phyloP scores from a whole-genome alignment of 2,113 vertebrate genomes.

The Gnathonemus longibarbis region DNA sequence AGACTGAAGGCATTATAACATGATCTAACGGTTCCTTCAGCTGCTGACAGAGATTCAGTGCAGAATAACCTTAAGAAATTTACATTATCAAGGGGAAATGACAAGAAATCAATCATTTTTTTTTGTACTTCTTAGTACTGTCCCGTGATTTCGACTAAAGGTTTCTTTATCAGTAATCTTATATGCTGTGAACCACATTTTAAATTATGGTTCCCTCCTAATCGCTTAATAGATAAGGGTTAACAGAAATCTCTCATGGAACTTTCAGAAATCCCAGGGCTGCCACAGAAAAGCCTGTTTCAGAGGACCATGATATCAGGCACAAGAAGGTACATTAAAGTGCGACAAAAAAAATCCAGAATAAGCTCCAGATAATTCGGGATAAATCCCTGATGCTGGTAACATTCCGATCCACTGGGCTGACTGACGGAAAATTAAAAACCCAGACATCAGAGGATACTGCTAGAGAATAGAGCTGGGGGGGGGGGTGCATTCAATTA shows the following conservation, averaged over 20 bases:
- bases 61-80: not conserved
- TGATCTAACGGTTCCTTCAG: not conserved
- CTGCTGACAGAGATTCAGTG: not conserved
- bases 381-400: constrained; percentile 23
- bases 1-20: not conserved
- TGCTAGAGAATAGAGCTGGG: constrained; percentile 23
- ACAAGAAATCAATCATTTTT: not conserved
- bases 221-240: not conserved
- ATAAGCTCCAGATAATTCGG: constrained; percentile 30
- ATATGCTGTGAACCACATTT: not conserved
- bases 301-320: not conserved
- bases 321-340: constrained; percentile 27
- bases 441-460: constrained; percentile 37
- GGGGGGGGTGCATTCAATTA: constrained; percentile 30
- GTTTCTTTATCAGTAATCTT: not conserved
- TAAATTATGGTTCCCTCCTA: not conserved
- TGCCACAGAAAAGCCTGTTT: not conserved
- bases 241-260: not conserved
- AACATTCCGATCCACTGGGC: constrained; percentile 27
- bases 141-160: too few species aligned
- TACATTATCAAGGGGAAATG: not conserved
- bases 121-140: not conserved
- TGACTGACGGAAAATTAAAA: constrained; percentile 31
- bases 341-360: constrained; percentile 13
- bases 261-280: not conserved